Evolutionary conservation across 2,113 vertebrate genomes (phyloP).

Genomic region (Phalacrocorax aristotelis): DNA sequence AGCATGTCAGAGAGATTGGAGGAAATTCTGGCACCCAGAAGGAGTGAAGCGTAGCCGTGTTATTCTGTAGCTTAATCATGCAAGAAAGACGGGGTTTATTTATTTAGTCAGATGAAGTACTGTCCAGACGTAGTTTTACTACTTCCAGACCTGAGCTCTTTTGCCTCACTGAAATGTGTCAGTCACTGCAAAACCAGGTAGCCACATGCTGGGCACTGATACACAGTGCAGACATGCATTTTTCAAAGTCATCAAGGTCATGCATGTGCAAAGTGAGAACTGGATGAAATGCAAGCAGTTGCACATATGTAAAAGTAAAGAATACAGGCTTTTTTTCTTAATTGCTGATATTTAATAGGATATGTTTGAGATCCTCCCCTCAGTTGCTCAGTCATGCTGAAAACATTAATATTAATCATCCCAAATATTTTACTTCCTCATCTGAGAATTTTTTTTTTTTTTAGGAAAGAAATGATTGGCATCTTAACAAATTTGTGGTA

Average conservation of each 20-base stretch:
- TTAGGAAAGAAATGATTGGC: not conserved
- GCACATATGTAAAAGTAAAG: not conserved
- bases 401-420: not conserved
- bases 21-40: not conserved
- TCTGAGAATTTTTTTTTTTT: not conserved
- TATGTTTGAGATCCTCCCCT: not conserved
- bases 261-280: not conserved
- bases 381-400: not conserved
- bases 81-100: not conserved
- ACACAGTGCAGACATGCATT: not conserved
- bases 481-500: not conserved
- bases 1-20: not conserved
- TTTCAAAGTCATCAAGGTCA: not conserved
- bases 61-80: not conserved
- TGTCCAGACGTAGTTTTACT: not conserved
- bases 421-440: not conserved
- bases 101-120: not conserved
- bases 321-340: not conserved
- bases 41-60: not conserved
- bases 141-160: not conserved
- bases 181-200: not conserved
- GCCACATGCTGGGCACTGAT: not conserved
- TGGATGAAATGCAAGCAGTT: not conserved
- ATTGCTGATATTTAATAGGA: not conserved
- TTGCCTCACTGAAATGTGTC: not conserved